Base-by-base conservation (phyloP, 2,888 invertebrate species). In the Hymenopus coronatus region DNA sequence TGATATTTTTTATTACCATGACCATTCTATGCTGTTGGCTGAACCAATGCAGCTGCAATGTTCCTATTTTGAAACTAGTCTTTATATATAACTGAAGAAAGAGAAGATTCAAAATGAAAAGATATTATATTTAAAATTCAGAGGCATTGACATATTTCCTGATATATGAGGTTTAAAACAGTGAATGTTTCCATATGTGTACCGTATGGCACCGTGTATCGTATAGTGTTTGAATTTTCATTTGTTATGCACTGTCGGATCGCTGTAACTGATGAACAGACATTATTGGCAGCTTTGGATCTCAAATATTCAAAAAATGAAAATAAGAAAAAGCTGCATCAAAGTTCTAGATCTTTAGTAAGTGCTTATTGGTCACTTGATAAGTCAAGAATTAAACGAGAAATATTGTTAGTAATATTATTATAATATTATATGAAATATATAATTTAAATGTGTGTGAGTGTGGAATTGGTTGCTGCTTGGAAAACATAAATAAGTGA, bases 51-150 rank as follows among this genome's bases (percentile, higher is more conserved):
- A 91, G 92, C 91, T 92, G 92, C 92, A 93, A 93, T 94, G 94
- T 94, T 94, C 94, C 94, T 94, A 94, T 93, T 93, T 93, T 93
- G 93, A 93, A 93, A 93, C 93, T 93, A 93, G 93, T 93, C 93
- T 92, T 91, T 91, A 91, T 91, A 89, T 87, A 88, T 89, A 83
- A 84, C 83, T 84, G 54, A 90, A 84, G 88, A 89, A 82, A 88
- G 84, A 89, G 87, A 84, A 90, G 88, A 86, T 87, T 88, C 84
- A 88, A 40, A 88, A 88, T 70, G 86, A 88, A 83, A 84, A 85
- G 28, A 85, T 82, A 82, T 28, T 30, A n/a, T 54, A 87, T 87
- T 27, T 33, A 30, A 30, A 30, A 30, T 87, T 86, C 28, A 87
- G 82, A 87, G 82, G n/a, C 87, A 82, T 87, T 40, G 28, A 85